Percentiles rank a stretch among this genome's conserved stretches.
Conservation (phyloP, 2,888 invertebrate genomes). For the Hemistola chrysoprasaria region DNA sequence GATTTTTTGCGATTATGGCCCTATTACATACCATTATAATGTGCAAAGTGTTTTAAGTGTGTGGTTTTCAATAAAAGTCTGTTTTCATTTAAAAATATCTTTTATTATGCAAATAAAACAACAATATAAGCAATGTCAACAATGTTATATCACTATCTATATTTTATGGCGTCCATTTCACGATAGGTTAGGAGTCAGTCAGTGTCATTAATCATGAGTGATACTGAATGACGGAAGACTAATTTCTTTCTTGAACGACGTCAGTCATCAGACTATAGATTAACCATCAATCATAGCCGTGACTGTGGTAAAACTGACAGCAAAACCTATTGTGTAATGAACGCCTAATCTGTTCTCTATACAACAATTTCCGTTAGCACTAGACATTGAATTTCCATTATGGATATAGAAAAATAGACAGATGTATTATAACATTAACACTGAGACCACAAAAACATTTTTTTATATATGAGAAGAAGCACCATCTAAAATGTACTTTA, state of each 20-base stretch:
- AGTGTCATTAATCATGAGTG: no score
- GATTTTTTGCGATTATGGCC: no score
- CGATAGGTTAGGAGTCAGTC: no score
- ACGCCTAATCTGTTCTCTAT: conserved; percentile 51
- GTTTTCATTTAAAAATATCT: conserved; percentile 25
- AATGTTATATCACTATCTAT: conserved; percentile 73
- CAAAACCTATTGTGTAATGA: no score
- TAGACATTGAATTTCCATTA: conserved; percentile 58
- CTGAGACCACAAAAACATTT: conserved; percentile 47
- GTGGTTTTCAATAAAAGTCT: conserved; percentile 6
- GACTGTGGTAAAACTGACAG: no score
- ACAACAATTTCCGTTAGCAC: conserved; percentile 60
- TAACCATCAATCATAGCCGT: no score
- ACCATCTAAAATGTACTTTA: conserved; percentile 23
- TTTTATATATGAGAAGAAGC: conserved; percentile 23
- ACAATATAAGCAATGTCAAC: conserved; percentile 76
- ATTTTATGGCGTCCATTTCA: no score
- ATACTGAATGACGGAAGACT: no score
- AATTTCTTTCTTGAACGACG: no score
- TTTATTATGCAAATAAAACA: conserved; percentile 52
- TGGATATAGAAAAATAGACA: conserved; percentile 70
- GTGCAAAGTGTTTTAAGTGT: conserved; percentile 3
- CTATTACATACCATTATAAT: no score
- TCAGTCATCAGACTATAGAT: no score
- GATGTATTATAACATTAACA: conserved; percentile 63